Evolutionary conservation across 2,797 vertebrate species (phyloP).

Genomic region (Melanotaenia nigrans): DNA sequence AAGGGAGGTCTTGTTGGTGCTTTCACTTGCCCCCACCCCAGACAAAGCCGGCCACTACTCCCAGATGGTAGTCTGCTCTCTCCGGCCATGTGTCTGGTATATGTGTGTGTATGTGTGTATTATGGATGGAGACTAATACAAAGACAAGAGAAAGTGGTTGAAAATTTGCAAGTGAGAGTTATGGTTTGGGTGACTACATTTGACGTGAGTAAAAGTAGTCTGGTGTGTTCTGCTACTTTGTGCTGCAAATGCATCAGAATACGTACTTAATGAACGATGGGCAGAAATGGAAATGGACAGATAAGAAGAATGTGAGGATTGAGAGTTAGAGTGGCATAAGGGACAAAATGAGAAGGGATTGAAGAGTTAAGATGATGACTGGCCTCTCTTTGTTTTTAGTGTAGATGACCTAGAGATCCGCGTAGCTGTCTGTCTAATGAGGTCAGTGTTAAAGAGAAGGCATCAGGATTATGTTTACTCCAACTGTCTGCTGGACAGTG

Average conservation of each 20-base stretch:
- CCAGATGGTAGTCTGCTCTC: constrained; percentile 84
- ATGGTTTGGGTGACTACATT: constrained; percentile 27
- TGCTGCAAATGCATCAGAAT: constrained; percentile 49
- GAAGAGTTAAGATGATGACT: constrained; percentile 20
- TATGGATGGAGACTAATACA: constrained; percentile 61
- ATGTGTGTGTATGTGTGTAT: constrained; percentile 53
- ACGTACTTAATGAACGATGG: constrained; percentile 49
- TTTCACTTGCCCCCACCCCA: constrained; percentile 63
- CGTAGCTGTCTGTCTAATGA: constrained; percentile 55
- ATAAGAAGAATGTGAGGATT: constrained; percentile 12
- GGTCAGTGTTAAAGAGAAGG: constrained; percentile 56
- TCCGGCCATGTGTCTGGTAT: constrained; percentile 79
- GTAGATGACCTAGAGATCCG: constrained; percentile 63
- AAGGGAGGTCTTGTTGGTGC: constrained; percentile 62
- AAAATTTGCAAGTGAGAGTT: constrained; percentile 58
- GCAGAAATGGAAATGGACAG: constrained; percentile 22
- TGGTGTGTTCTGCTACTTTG: constrained; percentile 28
- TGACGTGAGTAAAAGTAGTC: constrained; percentile 45
- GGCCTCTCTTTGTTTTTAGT: constrained; percentile 55
- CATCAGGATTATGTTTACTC: constrained; percentile 46
- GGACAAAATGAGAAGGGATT: constrained; percentile 1
- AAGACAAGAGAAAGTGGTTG: constrained; percentile 51
- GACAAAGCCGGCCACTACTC: constrained; percentile 82
- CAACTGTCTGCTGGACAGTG: constrained; percentile 45
- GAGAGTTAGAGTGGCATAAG: constrained; percentile 11